A percentile compares a stretch with the other conserved stretches of the same genome.
Evolutionary conservation across 2,888 invertebrate genomes (phyloP).

Genomic region (Tetramorium bicarinatum): DNA sequence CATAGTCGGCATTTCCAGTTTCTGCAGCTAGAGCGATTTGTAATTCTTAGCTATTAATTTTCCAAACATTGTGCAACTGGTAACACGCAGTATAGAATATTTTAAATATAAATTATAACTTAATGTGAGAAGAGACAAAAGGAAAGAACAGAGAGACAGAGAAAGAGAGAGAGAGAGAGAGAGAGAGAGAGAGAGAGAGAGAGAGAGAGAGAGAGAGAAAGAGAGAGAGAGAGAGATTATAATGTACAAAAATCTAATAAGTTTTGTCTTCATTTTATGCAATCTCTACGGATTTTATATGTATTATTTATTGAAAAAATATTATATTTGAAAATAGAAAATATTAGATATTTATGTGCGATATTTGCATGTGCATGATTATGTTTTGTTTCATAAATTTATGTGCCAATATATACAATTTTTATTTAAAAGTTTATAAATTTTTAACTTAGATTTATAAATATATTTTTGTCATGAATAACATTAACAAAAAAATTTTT

Average conservation of each 20-base stretch:
- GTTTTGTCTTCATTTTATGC: neutral
- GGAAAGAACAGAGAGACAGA: neutral
- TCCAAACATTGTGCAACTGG: slow-evolving; percentile 7
- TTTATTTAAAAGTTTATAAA: neutral
- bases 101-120: neutral
- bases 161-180: neutral
- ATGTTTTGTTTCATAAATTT: neutral
- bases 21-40: slow-evolving; percentile 19
- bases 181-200: neutral
- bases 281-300: neutral
- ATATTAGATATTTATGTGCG: neutral
- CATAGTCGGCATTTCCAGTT: slow-evolving; percentile 35
- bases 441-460: neutral
- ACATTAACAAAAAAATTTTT: neutral
- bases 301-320: neutral
- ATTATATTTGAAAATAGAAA: neutral
- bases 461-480: neutral
- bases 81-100: neutral
- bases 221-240: neutral
- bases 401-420: neutral
- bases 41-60: slow-evolving; percentile 38
- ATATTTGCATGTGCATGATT: neutral
- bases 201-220: neutral
- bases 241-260: slow-evolving; percentile 4
- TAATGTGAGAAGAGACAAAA: neutral